Evolutionary conservation across 2,797 vertebrate genomes (phyloP), one percentile per base, ranked within the genome.

Genomic region (Phalanger gymnotis): DNA sequence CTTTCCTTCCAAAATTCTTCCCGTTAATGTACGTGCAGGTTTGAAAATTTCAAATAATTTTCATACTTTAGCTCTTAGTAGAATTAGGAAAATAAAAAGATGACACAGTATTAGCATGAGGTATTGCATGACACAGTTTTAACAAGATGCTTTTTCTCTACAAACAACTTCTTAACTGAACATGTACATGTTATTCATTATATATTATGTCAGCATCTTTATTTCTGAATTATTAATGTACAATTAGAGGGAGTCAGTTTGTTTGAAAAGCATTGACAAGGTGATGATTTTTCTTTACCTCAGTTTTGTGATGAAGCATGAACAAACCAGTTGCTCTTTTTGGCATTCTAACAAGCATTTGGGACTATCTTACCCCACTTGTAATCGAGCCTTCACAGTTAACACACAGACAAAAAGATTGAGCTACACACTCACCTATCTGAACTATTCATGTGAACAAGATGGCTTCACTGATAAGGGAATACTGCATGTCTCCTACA

Each of bases 31-130:
- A 97, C 92, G 89, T 34, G 96, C 93, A 97, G 97, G 98, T 98
- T 96, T 96, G 97, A 98, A 98, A 98, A 98, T 98, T 98, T 98
- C 93, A 96, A 90, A 96, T 89, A 94, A 52, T 97, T 97, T 94
- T 91, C 47, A 25, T 95, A 95, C 55, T 56, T 96, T 47, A 87
- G 54, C 66, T 96, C 98, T 95, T 56, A 95, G 57, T 95, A 19
- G 94, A 96, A 94, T 94, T 53, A 95, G 94, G 90, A 97, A 57
- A 90, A 96, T 0, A 27, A n/a, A 97, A 94, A 97, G 47, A 95
- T 94, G 56, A 87, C 58, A 92, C 93, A 90, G n/a, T 66, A 96
- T 5, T 81, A 98, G 98, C 98, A 98, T 98, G 98, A 92, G 92
- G 2, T 96, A 93, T 95, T 98, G 98, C 98, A 98, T 99, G 98